These are phyloP conservation scores for Aphodius granarius DNA, from an alignment of 2,888 invertebrate genomes.

Conservation along the genomic window DNA sequence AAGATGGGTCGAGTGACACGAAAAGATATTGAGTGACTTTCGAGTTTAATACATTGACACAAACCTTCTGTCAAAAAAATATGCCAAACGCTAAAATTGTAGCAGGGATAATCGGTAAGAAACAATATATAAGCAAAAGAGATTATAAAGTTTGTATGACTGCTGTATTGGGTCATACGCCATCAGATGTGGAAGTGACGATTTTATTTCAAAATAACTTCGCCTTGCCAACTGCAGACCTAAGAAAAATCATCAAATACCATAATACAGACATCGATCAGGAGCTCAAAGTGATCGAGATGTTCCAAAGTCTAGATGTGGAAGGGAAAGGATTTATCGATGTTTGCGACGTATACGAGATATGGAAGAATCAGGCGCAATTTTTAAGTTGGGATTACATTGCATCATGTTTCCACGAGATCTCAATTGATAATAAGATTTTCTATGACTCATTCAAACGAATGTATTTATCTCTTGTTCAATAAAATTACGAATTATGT, in stretches of 20 bases:
- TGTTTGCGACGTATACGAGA: slow-evolving; percentile 2
- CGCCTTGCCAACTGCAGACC: slow-evolving; percentile 3
- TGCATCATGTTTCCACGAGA: slow-evolving; percentile 19
- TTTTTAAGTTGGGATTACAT: slow-evolving; percentile 19
- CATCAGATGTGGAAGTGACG: slow-evolving; percentile 16
- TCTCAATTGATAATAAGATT: slow-evolving; percentile 17
- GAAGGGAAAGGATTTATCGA: slow-evolving; percentile 6
- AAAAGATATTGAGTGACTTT: too few species aligned
- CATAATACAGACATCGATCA: slow-evolving; percentile 9
- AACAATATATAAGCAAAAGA: slow-evolving; percentile 15
- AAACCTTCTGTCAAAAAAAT: too few species aligned
- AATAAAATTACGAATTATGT: not conserved
- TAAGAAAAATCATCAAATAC: slow-evolving; percentile 14
- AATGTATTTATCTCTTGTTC: slow-evolving; percentile 17
- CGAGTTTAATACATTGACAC: too few species aligned
- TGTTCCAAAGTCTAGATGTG: slow-evolving; percentile 17
- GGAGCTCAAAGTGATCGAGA: slow-evolving; percentile 19
- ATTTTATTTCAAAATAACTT: slow-evolving; percentile 13
- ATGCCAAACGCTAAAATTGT: not conserved
- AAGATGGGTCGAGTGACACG: too few species aligned
- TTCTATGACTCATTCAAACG: slow-evolving; percentile 16
- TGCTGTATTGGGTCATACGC: slow-evolving; percentile 18
- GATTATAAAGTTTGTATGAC: slow-evolving; percentile 21
- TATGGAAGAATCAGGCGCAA: slow-evolving; percentile 16
- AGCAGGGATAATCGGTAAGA: slow-evolving; percentile 10